phyloP scores from a whole-genome alignment of 2,113 vertebrate genomes.

The Chamaea fasciata region DNA sequence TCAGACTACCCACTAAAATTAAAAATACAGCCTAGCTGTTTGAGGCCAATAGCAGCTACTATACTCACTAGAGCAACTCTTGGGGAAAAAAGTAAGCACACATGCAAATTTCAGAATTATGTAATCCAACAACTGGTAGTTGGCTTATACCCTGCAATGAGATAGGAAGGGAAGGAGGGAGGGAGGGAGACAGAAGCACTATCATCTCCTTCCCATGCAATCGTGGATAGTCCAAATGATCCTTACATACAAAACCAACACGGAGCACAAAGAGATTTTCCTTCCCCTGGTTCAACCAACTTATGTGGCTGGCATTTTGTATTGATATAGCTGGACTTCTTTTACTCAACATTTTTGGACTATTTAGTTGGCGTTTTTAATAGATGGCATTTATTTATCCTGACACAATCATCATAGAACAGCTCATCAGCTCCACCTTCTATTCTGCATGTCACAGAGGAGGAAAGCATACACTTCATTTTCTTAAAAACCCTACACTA shows the following conservation, averaged over 20 bases:
- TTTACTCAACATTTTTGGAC: neutral
- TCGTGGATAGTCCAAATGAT: neutral
- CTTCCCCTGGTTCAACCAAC: neutral
- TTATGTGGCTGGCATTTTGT: neutral
- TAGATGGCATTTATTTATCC: neutral
- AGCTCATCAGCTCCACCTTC: neutral
- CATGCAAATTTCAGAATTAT: neutral
- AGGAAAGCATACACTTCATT: neutral
- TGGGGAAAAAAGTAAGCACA: neutral
- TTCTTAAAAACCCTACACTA: neutral
- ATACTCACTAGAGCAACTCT: neutral
- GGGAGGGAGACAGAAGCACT: neutral
- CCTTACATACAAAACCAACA: neutral
- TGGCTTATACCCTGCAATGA: neutral
- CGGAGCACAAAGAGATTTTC: neutral
- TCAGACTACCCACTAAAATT: neutral
- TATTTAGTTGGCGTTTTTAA: neutral
- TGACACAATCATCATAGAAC: neutral
- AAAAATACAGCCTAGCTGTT: neutral
- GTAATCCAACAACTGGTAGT: neutral
- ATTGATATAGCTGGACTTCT: neutral
- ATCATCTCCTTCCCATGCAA: neutral
- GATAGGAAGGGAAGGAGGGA: neutral
- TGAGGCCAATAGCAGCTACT: neutral
- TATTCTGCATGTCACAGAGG: neutral